phyloP scores from a whole-genome alignment of 2,797 vertebrate genomes.

The Pipistrellus kuhlii region DNA sequence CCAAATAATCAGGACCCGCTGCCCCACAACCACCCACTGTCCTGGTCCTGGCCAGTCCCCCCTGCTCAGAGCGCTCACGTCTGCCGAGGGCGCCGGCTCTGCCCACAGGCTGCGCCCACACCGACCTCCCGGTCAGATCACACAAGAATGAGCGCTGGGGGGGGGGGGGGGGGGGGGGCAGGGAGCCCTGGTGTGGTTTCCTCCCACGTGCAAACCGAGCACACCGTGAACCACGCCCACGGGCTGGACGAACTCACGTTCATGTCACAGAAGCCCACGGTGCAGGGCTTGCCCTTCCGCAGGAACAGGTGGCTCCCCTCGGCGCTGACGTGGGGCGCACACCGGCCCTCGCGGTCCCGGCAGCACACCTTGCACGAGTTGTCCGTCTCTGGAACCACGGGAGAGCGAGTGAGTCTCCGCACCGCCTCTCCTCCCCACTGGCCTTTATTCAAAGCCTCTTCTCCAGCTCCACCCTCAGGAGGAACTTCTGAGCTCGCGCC shows the following conservation, averaged over 20 bases:
- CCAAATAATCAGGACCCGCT: background rate
- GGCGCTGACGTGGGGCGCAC: slow-evolving; percentile 87
- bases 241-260: slow-evolving; percentile 88
- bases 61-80: background rate
- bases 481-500: background rate
- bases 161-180: background rate
- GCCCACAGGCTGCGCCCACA: too few relatives aligned
- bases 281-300: slow-evolving; percentile 98
- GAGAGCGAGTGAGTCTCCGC: too few relatives aligned
- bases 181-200: background rate
- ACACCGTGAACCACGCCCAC: background rate
- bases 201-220: background rate
- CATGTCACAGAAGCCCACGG: slow-evolving; percentile 96
- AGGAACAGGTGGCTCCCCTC: slow-evolving; percentile 90
- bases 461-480: background rate
- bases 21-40: background rate
- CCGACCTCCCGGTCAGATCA: background rate
- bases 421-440: accelerated
- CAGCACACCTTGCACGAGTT: slow-evolving; percentile 99
- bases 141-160: too few relatives aligned
- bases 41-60: background rate
- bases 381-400: slow-evolving; percentile 91
- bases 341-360: slow-evolving; percentile 87
- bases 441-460: background rate
- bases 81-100: background rate